Evolutionary conservation across 1,140 invertebrate species (phyloP).

Genomic region (Wiebesia pumilae): DNA sequence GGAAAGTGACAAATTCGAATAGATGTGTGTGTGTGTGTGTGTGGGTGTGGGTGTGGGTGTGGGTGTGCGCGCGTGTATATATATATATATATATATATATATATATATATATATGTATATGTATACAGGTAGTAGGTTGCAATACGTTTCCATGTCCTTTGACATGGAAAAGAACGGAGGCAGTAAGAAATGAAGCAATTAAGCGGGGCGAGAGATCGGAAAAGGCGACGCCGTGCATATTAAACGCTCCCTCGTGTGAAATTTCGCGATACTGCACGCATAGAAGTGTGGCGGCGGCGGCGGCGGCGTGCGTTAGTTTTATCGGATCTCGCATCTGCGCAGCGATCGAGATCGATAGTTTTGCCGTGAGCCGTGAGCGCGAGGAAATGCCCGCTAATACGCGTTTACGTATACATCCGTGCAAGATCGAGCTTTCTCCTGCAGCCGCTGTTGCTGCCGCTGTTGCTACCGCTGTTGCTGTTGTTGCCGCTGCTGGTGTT

Average conservation of each 20-base stretch:
- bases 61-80: too few species aligned
- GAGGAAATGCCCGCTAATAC: conserved; percentile 54
- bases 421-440: conserved; percentile 31
- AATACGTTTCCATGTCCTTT: background rate
- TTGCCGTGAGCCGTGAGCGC: background rate
- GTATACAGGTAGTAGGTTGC: background rate
- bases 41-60: too few species aligned
- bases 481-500: background rate
- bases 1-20: background rate
- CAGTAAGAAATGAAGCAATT: background rate
- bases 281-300: too few species aligned
- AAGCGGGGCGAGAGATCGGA: background rate
- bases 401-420: conserved; percentile 31
- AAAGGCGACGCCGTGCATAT: background rate
- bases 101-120: too few species aligned
- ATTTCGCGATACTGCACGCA: conserved; percentile 14
- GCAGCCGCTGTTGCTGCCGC: background rate
- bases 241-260: background rate
- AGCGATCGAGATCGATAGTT: conserved; percentile 52
- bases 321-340: conserved; percentile 48
- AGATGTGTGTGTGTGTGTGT: too few species aligned
- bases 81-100: too few species aligned
- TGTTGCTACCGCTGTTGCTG: background rate
- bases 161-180: background rate
- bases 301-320: conserved; percentile 5